A percentile compares a stretch with the other conserved stretches of the same genome.
These are phyloP conservation scores for Aphodius sticticus DNA, from an alignment of 2,888 invertebrate genomes.

Conservation along the genomic window DNA sequence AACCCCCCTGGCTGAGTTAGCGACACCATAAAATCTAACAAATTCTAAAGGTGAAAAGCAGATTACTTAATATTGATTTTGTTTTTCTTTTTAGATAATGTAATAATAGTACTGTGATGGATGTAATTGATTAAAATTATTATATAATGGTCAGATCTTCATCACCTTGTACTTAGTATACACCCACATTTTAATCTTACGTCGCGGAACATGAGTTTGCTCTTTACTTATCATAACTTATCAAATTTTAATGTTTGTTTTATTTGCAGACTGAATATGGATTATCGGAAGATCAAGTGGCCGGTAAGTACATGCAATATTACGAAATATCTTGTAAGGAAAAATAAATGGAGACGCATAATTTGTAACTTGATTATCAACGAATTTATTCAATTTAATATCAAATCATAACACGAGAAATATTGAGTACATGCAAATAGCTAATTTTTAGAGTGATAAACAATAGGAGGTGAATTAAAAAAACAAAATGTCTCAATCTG, in stretches of 20 bases:
- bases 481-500: too few species aligned
- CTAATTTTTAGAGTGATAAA: too few species aligned
- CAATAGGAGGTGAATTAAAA: too few species aligned
- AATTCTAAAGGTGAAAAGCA: background rate
- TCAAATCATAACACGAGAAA: too few species aligned
- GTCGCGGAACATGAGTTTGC: background rate
- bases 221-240: background rate
- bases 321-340: slow-evolving; percentile 16
- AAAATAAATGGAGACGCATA: slow-evolving; percentile 11
- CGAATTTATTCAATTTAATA: too few species aligned
- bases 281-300: slow-evolving; percentile 88
- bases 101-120: background rate
- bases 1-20: background rate
- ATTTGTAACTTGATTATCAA: too few species aligned
- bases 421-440: too few species aligned
- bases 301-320: slow-evolving; percentile 65
- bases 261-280: slow-evolving; percentile 83
- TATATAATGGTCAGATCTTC: background rate
- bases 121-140: background rate
- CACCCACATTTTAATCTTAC: background rate
- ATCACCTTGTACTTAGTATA: background rate
- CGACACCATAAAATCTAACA: background rate
- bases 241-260: slow-evolving; percentile 29
- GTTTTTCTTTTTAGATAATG: too few species aligned
- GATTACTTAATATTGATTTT: background rate